phyloP scores from a whole-genome alignment of 2,797 vertebrate genomes.

The Tadarida brasiliensis region DNA sequence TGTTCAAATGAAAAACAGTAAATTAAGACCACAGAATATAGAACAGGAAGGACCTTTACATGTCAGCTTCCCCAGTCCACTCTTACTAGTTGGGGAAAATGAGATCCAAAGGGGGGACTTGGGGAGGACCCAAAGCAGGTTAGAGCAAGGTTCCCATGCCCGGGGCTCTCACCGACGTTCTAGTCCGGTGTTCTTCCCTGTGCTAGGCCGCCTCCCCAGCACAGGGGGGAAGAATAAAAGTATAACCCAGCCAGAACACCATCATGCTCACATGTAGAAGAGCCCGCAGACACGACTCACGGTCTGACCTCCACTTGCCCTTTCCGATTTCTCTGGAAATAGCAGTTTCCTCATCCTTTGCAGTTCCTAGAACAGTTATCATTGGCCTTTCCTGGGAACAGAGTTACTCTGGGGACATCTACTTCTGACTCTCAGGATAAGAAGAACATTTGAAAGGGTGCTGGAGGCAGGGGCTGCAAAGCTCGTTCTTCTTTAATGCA shows the following conservation, averaged over 20 bases:
- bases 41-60: not conserved
- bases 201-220: no score
- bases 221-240: not conserved
- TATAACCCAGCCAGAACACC: not conserved
- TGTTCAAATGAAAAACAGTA: not conserved
- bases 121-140: not conserved
- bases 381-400: not conserved
- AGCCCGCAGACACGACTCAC: not conserved
- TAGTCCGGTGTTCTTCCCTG: fast-evolving
- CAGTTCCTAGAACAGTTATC: not conserved
- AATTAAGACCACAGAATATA: not conserved
- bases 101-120: not conserved
- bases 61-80: no score
- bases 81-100: not conserved
- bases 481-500: not conserved
- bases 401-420: not conserved
- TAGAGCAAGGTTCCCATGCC: no score
- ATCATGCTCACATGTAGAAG: not conserved
- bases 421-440: conserved; percentile 17
- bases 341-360: not conserved
- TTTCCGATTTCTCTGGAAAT: conserved; percentile 50
- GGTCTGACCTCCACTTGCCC: not conserved
- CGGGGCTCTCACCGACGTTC: not conserved
- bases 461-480: not conserved
- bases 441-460: not conserved